Conservation (phyloP, 2,888 invertebrate genomes). For the Lochmaea crataegi region DNA sequence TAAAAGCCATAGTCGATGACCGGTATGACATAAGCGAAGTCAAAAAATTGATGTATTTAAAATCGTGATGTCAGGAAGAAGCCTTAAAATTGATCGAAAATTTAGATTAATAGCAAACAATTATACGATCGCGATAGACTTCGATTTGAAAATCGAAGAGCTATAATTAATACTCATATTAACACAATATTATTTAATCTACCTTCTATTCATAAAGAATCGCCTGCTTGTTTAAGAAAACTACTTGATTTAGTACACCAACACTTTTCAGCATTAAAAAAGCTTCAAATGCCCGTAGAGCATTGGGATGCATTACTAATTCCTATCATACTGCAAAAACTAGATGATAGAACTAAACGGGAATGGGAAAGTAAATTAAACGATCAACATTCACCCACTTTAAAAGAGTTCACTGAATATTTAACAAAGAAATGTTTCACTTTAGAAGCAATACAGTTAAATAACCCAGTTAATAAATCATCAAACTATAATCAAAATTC, state of each 20-base stretch:
- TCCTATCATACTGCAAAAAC: conserved; percentile 31
- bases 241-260: conserved; percentile 35
- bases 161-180: background rate
- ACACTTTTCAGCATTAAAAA: conserved; percentile 33
- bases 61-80: background rate
- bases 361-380: conserved; percentile 36
- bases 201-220: background rate
- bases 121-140: background rate
- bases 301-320: conserved; percentile 39
- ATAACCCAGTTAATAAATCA: background rate
- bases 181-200: background rate
- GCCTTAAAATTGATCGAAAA: background rate
- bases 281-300: conserved; percentile 36
- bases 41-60: background rate
- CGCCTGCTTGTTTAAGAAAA: conserved; percentile 19
- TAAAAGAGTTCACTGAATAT: conserved; percentile 29
- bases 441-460: conserved; percentile 26
- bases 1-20: background rate
- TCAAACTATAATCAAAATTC: background rate
- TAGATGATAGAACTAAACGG: conserved; percentile 35
- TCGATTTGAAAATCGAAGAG: conserved; percentile 34
- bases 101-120: background rate
- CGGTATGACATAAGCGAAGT: background rate
- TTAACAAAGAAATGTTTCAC: conserved; percentile 38
- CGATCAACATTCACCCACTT: conserved; percentile 26